Conservation (phyloP, 37 sponge, comb jelly and placozoan species). For the Ianthella basta region DNA sequence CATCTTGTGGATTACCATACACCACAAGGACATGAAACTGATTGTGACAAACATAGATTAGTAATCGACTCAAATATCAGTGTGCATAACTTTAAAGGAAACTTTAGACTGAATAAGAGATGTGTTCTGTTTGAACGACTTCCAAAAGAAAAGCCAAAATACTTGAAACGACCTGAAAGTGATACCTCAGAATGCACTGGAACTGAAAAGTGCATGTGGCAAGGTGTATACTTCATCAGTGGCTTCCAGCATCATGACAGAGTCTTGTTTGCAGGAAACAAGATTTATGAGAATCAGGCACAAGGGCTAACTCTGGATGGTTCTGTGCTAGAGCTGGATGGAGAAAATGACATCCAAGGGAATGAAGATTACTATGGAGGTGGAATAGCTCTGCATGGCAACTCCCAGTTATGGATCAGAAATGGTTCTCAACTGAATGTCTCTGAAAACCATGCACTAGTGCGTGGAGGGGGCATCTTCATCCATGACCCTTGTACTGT, state of each 20-base stretch:
- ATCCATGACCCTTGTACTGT: neutral
- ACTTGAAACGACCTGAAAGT: no score
- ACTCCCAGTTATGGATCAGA: neutral
- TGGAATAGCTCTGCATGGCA: neutral
- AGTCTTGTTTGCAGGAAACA: neutral
- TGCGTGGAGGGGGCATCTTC: conserved; percentile 14
- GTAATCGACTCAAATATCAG: no score
- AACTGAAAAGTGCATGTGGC: neutral
- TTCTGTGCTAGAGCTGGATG: conserved; percentile 3
- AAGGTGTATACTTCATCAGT: neutral
- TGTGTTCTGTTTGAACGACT: no score
- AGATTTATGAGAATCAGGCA: neutral
- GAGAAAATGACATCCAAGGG: neutral
- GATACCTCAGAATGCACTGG: neutral
- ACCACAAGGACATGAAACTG: no score
- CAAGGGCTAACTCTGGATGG: neutral
- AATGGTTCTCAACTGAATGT: neutral
- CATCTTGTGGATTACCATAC: no score
- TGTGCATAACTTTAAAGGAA: no score
- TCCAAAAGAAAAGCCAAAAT: no score
- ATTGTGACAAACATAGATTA: no score
- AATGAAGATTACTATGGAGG: neutral
- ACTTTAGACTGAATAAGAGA: no score
- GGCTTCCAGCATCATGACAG: neutral
- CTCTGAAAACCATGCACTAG: neutral